A percentile compares a stretch with the other conserved stretches of the same genome.
Evolutionary conservation across 1,140 invertebrate species (phyloP).

Genomic region (Charaxes varanes): DNA sequence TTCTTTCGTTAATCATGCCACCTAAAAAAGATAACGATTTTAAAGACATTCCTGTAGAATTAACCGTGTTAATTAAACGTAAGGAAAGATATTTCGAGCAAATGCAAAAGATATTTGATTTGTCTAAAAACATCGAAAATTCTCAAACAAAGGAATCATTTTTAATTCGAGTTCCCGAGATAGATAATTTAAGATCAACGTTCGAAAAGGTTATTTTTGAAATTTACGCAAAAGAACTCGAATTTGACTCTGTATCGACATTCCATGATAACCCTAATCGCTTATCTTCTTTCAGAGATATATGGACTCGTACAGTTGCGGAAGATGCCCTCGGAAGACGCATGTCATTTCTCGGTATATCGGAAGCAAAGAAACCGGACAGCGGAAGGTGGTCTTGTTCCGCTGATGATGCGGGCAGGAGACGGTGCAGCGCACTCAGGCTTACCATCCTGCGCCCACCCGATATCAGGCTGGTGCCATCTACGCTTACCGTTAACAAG

Average conservation of each 20-base stretch:
- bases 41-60: background rate
- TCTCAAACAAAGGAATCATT: background rate
- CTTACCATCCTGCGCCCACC: constrained; percentile 80
- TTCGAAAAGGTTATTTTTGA: background rate
- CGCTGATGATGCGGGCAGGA: constrained; percentile 81
- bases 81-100: background rate
- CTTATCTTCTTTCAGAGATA: constrained; percentile 77
- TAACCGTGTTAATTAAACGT: background rate
- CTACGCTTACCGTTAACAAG: constrained; percentile 83
- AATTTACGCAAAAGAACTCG: background rate
- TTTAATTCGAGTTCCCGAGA: background rate
- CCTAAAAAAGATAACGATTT: background rate
- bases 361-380: constrained; percentile 79
- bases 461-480: constrained; percentile 81
- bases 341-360: constrained; percentile 81
- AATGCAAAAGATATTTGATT: background rate
- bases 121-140: background rate
- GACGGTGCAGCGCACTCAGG: constrained; percentile 82
- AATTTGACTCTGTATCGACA: background rate
- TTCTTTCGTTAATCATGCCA: background rate
- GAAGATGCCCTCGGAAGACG: constrained; percentile 80
- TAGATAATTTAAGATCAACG: background rate
- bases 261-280: too few relatives aligned
- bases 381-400: constrained; percentile 84
- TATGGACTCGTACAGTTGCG: constrained; percentile 77